Conservation (phyloP, 1,140 invertebrate genomes). For the Drosophila ercepeae region DNA sequence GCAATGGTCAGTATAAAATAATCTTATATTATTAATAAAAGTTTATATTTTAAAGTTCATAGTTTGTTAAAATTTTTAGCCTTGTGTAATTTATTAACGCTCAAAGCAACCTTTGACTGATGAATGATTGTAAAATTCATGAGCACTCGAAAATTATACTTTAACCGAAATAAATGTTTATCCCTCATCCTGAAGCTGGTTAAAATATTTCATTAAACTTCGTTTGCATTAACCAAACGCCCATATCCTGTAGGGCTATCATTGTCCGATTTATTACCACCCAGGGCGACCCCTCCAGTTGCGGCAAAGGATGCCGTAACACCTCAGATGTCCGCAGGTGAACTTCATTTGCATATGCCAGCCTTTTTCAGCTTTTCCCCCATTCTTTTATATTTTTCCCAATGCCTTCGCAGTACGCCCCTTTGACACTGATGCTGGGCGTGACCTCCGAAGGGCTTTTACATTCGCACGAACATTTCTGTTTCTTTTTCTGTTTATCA, state of each 20-base stretch:
- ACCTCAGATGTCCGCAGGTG: slow-evolving; percentile 43
- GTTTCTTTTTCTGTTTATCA: slow-evolving; percentile 39
- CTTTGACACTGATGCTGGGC: slow-evolving; percentile 8
- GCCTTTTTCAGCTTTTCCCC: slow-evolving; percentile 16
- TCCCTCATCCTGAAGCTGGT: neutral
- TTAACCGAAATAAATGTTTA: neutral
- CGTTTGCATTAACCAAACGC: slow-evolving; percentile 41
- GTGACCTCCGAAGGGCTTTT: slow-evolving; percentile 23
- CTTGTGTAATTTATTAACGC: no score
- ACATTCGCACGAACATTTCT: slow-evolving; percentile 27
- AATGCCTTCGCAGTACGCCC: neutral
- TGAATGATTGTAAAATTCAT: no score
- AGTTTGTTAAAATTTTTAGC: no score
- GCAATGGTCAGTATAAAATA: no score
- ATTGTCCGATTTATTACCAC: slow-evolving; percentile 53
- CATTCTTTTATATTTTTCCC: neutral
- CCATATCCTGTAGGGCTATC: slow-evolving; percentile 45
- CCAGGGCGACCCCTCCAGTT: slow-evolving; percentile 12
- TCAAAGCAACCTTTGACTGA: no score
- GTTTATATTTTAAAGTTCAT: no score
- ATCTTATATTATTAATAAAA: no score
- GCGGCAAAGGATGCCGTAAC: slow-evolving; percentile 20
- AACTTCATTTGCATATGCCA: slow-evolving; percentile 48
- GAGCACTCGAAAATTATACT: neutral
- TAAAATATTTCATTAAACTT: slow-evolving; percentile 42